A percentile compares a stretch with the other conserved stretches of the same genome.
Evolutionary conservation across 2,888 invertebrate species (phyloP).

Genomic region (Litoditis marina): DNA sequence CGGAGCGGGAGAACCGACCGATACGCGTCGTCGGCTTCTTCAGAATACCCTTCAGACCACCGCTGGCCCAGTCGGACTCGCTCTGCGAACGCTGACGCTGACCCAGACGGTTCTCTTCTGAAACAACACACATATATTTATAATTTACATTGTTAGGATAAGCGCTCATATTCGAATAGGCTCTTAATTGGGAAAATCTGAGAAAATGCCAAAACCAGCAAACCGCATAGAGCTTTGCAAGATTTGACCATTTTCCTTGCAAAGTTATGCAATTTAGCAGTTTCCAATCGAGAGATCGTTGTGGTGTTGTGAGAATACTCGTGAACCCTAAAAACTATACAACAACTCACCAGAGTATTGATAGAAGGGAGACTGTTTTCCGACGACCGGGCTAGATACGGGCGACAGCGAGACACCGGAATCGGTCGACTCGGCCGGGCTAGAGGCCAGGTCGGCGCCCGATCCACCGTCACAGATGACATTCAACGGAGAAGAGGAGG

Average conservation of each 20-base stretch:
- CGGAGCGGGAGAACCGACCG: constrained; percentile 2
- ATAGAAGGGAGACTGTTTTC: constrained; percentile 22
- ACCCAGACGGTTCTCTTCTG: constrained; percentile 8
- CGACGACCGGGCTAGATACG: neutral
- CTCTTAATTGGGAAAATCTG: no score
- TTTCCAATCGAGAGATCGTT: neutral
- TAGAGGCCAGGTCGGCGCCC: neutral
- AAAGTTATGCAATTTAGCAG: neutral
- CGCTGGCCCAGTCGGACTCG: constrained; percentile 2
- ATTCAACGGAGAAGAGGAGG: constrained; percentile 5
- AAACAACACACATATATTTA: neutral
- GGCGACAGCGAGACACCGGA: constrained; percentile 6
- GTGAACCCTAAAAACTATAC: no score
- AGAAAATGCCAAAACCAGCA: no score
- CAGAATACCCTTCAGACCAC: constrained; percentile 18
- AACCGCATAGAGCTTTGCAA: no score
- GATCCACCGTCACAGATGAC: constrained; percentile 3
- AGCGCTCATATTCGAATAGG: no score
- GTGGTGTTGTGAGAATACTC: no score
- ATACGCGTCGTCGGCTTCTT: constrained; percentile 12
- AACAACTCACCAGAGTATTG: constrained; percentile 14
- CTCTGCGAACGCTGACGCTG: constrained; percentile 14
- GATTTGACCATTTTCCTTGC: no score
- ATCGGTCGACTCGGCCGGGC: constrained; percentile 11
- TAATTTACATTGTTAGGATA: no score